These are phyloP conservation scores for Champsocephalus esox DNA, from an alignment of 2,797 vertebrate genomes.

Conservation along the genomic window DNA sequence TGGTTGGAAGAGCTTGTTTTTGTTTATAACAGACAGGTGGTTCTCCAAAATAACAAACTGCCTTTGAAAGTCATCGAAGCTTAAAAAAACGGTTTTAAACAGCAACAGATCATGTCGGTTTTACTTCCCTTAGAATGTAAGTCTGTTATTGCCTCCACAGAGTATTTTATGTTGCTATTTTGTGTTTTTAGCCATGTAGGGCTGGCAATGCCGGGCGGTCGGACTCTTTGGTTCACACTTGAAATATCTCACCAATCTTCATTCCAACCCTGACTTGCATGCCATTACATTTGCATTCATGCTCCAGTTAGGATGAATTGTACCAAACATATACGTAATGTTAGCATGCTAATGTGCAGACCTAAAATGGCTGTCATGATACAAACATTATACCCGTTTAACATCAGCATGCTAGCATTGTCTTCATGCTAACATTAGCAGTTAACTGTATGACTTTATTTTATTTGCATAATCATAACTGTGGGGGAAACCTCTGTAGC, in stretches of 20 bases:
- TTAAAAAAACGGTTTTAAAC: neutral
- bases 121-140: neutral
- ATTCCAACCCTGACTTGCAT: neutral
- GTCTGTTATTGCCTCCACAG: neutral
- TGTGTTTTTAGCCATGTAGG: neutral
- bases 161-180: neutral
- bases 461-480: neutral
- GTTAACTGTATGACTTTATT: neutral
- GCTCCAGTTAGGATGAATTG: neutral
- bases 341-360: neutral
- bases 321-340: neutral
- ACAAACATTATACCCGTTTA: neutral
- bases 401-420: neutral
- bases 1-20: neutral
- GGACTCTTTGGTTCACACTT: neutral
- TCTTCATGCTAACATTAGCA: neutral
- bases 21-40: constrained; percentile 19
- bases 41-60: constrained; percentile 7
- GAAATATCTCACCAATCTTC: neutral
- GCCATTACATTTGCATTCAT: neutral
- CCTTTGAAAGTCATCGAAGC: constrained; percentile 9
- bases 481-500: too few relatives aligned
- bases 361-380: too few relatives aligned
- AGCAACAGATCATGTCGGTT: neutral
- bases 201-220: neutral